Base-by-base conservation (phyloP, 2,888 invertebrate genomes). In the Acleris emargana region DNA sequence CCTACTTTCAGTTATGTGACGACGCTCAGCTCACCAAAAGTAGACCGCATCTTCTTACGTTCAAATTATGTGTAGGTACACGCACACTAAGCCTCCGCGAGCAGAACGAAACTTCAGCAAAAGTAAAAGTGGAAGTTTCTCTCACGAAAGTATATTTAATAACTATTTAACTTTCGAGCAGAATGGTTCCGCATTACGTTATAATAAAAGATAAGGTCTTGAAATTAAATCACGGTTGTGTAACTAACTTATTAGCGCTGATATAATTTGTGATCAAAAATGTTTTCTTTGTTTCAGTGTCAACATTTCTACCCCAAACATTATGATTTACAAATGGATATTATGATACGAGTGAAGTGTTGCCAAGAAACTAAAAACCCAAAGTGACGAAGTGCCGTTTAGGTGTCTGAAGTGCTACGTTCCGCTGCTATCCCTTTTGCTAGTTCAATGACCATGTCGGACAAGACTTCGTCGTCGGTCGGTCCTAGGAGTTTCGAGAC, bases 311-410 rank as follows among this genome's bases (percentile, higher is more conserved):
- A 90, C 80, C 92, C 92, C 86, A 92, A 92, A 88, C 90, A 91
- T 90, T 92, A 92, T 92, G 92, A 92, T 91, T 91, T 92, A 92
- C 92, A 91, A 92, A 92, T 92, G 92, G 92, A 92, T 92, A 92
- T 92, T 92, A 92, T 90, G 91, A 92, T 92, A 89, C 84, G 92
- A 89, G 92, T 92, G 91, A 92, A 92, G 92, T 92, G 92, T 78
- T 92, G 89, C 84, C 92, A 92, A 91, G 91, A 91, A 92, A 92
- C 91, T 91, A 92, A 92, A 89, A 92, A 92, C 78, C 92, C 92
- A 84, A 92, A 92, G 92, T 92, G 92, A 92, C 89, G 87, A 90
- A 91, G 90, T 90, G 88, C 82, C 84, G 84, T 83, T 82, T 86
- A 86, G 89, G 91, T 89, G 89, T 90, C 90, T 87, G 89, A 85